Base-by-base conservation (phyloP, 2,797 vertebrate species). In the Austrolebias charrua region DNA sequence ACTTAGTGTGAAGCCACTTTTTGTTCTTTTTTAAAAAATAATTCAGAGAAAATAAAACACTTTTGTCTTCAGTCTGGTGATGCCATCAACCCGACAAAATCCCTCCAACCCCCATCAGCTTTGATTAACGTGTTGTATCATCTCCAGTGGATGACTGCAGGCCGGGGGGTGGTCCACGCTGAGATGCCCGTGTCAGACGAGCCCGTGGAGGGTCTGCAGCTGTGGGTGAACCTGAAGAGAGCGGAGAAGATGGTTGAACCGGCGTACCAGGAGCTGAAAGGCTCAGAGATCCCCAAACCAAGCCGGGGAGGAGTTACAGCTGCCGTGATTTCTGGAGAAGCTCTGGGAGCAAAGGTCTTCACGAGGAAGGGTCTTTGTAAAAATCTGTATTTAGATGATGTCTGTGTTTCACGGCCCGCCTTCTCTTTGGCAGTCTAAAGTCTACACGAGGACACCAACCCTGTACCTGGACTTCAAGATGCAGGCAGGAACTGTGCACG, bases 181-280 rank as follows among this genome's bases (percentile, higher is more conserved):
- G 92, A 95, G 81, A 94, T 94, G 92, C 93, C 94, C 0, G 81
- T 93, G 60, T 94, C 93, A 0, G 88, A 94, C 16, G 92, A 95
- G 78, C 89, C 89, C 0, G 83, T 83, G 38, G 84, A 90, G 38
- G 92, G 91, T 33, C 76, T 95, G 19, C 93, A 95, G 80, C 91
- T 95, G 4, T 95, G 94, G 94, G 92, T 95, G 48, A 95, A 93
- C 69, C 79, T 94, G 62, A 83, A 83, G 10, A 91, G 83, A 33
- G 76, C 84, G 48, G 91, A 95, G 59, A 95, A 97, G 87, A 95
- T 94, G 90, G 83, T 94, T 71, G 91, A 92, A 54, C 93, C 93
- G 10, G 90, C 83, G 7, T 94, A 93, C 73, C 94, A 95, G 81
- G 92, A 95, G 73, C 82, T 89, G 13, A 94, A 92, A 77, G 86